These are phyloP conservation scores for Drosophila mimica DNA, from an alignment of 2,888 invertebrate genomes.

Conservation along the genomic window DNA sequence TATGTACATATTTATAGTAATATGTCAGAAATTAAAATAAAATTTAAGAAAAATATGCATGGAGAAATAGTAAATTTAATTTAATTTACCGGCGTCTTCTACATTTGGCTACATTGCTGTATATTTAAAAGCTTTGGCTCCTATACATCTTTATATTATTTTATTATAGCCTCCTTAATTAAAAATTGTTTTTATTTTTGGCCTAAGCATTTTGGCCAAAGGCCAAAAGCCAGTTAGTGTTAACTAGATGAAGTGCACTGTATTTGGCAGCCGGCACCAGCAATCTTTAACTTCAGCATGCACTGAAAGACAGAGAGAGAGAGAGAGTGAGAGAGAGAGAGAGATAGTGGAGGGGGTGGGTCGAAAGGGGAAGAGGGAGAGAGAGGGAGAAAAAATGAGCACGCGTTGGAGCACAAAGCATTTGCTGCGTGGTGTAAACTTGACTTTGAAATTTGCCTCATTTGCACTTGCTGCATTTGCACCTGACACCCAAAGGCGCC, in stretches of 20 bases:
- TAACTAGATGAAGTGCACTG: slow-evolving; percentile 27
- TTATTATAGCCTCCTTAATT: neutral
- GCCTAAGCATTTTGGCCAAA: neutral
- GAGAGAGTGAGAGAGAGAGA: neutral
- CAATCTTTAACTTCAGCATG: slow-evolving; percentile 37
- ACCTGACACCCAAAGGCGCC: slow-evolving; percentile 50
- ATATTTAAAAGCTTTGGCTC: neutral
- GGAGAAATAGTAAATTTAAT: neutral
- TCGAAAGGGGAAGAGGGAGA: neutral
- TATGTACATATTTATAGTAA: neutral
- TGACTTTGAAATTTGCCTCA: slow-evolving; percentile 80
- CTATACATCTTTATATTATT: neutral
- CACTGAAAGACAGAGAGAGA: neutral
- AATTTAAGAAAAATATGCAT: neutral
- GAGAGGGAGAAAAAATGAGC: neutral
- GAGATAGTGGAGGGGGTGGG: neutral
- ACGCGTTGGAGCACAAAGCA: slow-evolving; percentile 68
- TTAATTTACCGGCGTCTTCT: neutral
- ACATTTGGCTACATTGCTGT: neutral
- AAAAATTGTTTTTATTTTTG: neutral
- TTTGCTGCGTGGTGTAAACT: slow-evolving; percentile 80
- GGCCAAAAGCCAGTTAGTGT: neutral
- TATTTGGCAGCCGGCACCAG: slow-evolving; percentile 15
- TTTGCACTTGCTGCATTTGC: slow-evolving; percentile 72
- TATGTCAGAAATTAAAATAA: neutral